Evolutionary conservation across 1,140 invertebrate species (phyloP).

Genomic region (Tachypleus tridentatus): DNA sequence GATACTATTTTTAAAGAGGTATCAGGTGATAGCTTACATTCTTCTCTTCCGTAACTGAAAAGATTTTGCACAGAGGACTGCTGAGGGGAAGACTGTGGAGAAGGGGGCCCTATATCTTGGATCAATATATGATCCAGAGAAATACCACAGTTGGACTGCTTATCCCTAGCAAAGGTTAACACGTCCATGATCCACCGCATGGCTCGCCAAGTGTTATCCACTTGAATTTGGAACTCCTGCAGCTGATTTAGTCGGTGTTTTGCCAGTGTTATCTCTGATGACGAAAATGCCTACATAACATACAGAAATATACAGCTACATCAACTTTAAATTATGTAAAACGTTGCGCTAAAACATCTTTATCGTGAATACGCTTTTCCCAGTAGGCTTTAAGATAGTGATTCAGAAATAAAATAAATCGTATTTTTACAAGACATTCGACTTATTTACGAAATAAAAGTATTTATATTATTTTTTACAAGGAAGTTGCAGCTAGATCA

Average conservation of each 20-base stretch:
- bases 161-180: slow-evolving; percentile 79
- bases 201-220: slow-evolving; percentile 79
- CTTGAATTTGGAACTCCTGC: slow-evolving; percentile 63
- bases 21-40: not conserved
- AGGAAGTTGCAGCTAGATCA: too few species aligned
- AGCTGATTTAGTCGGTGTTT: slow-evolving; percentile 68
- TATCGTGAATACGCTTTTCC: too few species aligned
- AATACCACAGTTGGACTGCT: slow-evolving; percentile 36
- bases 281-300: slow-evolving; percentile 62
- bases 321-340: not conserved
- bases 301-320: not conserved
- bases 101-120: slow-evolving; percentile 13
- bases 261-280: slow-evolving; percentile 65
- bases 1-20: too few species aligned
- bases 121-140: slow-evolving; percentile 25
- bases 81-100: slow-evolving; percentile 12
- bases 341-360: not conserved
- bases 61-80: slow-evolving; percentile 1
- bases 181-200: slow-evolving; percentile 91
- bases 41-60: not conserved
- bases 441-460: too few species aligned
- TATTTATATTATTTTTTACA: too few species aligned
- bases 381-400: too few species aligned
- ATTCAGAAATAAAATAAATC: too few species aligned
- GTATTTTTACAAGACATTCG: too few species aligned